A percentile compares a stretch with the other conserved stretches of the same genome.
Evolutionary conservation across 2,888 invertebrate genomes (phyloP).

Genomic region (Agriopis leucophaearia): DNA sequence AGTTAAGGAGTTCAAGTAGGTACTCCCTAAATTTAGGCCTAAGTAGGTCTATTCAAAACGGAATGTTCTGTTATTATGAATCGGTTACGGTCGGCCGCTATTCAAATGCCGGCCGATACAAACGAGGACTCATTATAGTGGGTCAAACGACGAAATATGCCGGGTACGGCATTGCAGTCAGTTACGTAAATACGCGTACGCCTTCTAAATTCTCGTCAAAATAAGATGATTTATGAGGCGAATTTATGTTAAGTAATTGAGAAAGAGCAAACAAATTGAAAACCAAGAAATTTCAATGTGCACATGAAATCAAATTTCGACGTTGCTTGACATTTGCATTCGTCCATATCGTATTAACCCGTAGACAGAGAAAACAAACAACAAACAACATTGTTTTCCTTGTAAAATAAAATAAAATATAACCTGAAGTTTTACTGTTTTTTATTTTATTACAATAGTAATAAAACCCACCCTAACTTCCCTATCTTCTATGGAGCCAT

Average conservation of each 20-base stretch:
- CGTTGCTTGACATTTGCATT: too few relatives aligned
- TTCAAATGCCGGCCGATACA: slow-evolving; percentile 42
- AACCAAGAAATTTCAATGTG: too few relatives aligned
- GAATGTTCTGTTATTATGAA: slow-evolving; percentile 42
- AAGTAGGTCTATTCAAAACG: slow-evolving; percentile 33
- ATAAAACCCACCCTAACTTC: too few relatives aligned
- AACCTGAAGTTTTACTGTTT: too few relatives aligned
- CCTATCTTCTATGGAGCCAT: too few relatives aligned
- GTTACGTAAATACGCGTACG: neutral
- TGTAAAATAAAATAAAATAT: too few relatives aligned
- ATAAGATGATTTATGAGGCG: neutral
- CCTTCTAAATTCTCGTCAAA: neutral
- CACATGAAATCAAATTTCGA: too few relatives aligned
- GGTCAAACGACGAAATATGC: slow-evolving; percentile 15
- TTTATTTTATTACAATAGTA: too few relatives aligned
- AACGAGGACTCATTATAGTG: slow-evolving; percentile 39
- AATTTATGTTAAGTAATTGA: neutral
- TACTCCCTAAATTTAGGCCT: neutral
- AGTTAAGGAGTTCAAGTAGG: neutral
- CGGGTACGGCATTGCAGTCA: neutral
- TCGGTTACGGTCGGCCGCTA: slow-evolving; percentile 40
- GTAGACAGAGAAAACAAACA: too few relatives aligned
- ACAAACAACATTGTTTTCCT: too few relatives aligned
- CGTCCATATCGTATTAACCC: too few relatives aligned
- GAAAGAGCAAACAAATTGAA: too few relatives aligned